These are phyloP conservation scores for Drosophila acutilabella DNA, from an alignment of 2,888 invertebrate genomes.

Conservation along the genomic window DNA sequence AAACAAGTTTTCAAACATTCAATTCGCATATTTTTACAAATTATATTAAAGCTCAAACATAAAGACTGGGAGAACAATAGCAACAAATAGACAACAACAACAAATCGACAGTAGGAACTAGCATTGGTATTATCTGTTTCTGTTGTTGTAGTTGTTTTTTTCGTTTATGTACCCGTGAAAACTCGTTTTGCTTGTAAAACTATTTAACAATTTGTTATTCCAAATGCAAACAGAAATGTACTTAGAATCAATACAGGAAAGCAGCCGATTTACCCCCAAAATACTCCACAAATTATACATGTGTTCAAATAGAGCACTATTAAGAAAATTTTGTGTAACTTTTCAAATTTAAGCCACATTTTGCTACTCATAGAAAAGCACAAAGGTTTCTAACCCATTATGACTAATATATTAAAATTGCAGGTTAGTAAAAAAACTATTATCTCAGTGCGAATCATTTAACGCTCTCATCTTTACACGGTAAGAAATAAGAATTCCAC, in stretches of 20 bases:
- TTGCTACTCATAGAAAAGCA: too few relatives aligned
- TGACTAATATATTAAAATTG: slow-evolving; percentile 16
- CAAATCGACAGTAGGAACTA: slow-evolving; percentile 40
- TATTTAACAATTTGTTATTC: slow-evolving; percentile 72
- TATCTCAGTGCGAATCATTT: slow-evolving; percentile 6
- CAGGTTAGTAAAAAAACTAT: slow-evolving; percentile 1
- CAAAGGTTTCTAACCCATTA: not conserved
- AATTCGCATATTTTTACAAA: slow-evolving; percentile 81
- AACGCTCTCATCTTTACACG: slow-evolving; percentile 4
- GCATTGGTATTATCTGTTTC: slow-evolving; percentile 15
- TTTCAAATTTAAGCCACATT: too few relatives aligned
- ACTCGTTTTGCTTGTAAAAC: slow-evolving; percentile 75
- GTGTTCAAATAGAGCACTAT: not conserved
- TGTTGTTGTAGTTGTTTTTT: slow-evolving; percentile 37
- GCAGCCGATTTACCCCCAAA: not conserved
- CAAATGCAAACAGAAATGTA: slow-evolving; percentile 28
- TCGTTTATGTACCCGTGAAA: slow-evolving; percentile 63
- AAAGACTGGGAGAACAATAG: slow-evolving; percentile 37
- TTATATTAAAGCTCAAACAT: slow-evolving; percentile 71
- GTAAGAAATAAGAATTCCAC: slow-evolving; percentile 1
- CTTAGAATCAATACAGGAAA: not conserved
- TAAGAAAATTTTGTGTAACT: not conserved
- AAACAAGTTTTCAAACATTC: slow-evolving; percentile 78
- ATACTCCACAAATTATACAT: not conserved
- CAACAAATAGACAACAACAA: slow-evolving; percentile 21